A percentile compares a stretch with the other conserved stretches of the same genome.
phyloP scores from a whole-genome alignment of 2,113 vertebrate genomes.

The Dicerorhinus sumatrensis region DNA sequence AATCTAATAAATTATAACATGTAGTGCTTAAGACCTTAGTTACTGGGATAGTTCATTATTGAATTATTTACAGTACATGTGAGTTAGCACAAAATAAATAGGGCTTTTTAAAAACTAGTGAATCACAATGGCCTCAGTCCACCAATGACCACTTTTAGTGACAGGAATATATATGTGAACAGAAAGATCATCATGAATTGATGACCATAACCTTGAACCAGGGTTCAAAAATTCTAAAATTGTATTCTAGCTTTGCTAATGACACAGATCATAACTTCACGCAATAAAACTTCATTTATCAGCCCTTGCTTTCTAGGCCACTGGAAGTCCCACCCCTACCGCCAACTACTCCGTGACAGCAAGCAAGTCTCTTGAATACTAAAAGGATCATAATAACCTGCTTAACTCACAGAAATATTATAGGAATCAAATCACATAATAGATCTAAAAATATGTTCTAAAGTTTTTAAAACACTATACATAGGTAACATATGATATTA shows the following conservation, averaged over 20 bases:
- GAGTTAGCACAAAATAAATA: slow-evolving; percentile 39
- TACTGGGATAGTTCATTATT: neutral
- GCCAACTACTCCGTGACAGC: neutral
- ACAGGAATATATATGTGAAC: slow-evolving; percentile 19
- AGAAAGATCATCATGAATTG: slow-evolving; percentile 27
- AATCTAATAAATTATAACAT: slow-evolving; percentile 5
- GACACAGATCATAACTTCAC: slow-evolving; percentile 37
- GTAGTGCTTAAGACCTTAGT: neutral
- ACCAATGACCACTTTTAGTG: neutral
- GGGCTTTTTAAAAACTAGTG: neutral
- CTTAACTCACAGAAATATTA: neutral
- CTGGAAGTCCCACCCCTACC: neutral
- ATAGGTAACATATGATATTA: neutral
- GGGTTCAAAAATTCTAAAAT: slow-evolving; percentile 52
- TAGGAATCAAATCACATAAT: neutral
- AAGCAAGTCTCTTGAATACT: neutral
- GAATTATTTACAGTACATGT: neutral
- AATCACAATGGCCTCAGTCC: neutral
- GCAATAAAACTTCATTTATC: slow-evolving; percentile 43
- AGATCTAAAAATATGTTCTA: neutral
- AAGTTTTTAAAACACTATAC: neutral
- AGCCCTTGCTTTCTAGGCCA: slow-evolving; percentile 43
- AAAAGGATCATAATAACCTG: neutral
- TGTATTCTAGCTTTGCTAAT: slow-evolving; percentile 16
- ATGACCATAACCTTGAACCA: slow-evolving; percentile 49